Evolutionary conservation across 2,888 invertebrate genomes (phyloP), one percentile per base, ranked within the genome.

Genomic region (Temnothorax rugatulus): DNA sequence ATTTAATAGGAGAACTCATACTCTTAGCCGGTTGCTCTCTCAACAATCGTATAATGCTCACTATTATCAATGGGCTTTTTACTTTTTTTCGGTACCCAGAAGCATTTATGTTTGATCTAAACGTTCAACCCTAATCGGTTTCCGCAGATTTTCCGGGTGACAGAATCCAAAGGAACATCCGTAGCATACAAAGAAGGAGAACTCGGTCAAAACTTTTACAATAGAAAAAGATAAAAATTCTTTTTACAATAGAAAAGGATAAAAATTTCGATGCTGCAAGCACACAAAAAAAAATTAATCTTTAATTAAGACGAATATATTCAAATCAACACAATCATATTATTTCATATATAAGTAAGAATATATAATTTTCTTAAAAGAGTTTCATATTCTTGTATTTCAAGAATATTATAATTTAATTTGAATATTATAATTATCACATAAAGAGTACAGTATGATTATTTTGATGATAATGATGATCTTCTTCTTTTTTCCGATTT

Each of bases 91-190:
- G 13, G 44, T 29, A 59, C 8, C 1, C 9, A 59, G 44, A 29
- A 18, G 38, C 57, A 57, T 41, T 73, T 8, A 57, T 54, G 21
- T 71, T 38, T 8, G 52, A 54, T 41, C 73, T 25, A 25, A 73
- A n/a, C 21, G 21, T 52, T 52, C 52, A n/a, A 52, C 11, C 18
- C 13, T 92, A 92, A 94, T 93, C 90, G 89, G 83, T 90, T 94
- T 93, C 94, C 94, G 93, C 89, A 91, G 90, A 93, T 94, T 93
- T 93, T 93, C 92, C 84, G 50, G 57, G 18, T 66, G 5, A 76
- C 47, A 21, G 50, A 71, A 74, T 82, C 57, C 79, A 82, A 76
- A 88, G 29, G 52, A 76, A 82, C 47, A 68, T 84, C 84, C 86
- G 83, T 41, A 41, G 69, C 15, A 29, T 38, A 63, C 34, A 9